Evolutionary conservation across 2,113 vertebrate genomes (phyloP).

Genomic region (Trichechus manatus): DNA sequence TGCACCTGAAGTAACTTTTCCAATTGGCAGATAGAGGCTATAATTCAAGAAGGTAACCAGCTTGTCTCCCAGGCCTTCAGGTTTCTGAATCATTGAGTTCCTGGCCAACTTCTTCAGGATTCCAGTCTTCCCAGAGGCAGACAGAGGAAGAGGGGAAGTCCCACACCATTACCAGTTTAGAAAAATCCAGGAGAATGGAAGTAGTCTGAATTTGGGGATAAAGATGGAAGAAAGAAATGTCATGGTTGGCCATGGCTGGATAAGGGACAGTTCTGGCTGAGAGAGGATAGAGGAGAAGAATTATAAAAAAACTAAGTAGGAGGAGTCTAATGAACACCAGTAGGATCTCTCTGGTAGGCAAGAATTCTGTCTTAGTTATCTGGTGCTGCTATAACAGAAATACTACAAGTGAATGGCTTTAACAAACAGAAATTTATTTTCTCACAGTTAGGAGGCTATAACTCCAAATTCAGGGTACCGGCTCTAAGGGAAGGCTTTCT

Average conservation of each 20-base stretch:
- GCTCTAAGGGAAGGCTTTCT: too few species aligned
- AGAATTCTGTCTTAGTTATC: too few species aligned
- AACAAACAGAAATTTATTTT: too few species aligned
- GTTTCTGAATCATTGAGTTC: neutral
- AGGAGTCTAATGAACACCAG: neutral
- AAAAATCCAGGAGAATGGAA: neutral
- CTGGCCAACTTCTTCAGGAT: neutral
- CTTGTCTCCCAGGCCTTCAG: neutral
- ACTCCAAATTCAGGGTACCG: too few species aligned
- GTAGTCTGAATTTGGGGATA: neutral
- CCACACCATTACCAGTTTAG: neutral
- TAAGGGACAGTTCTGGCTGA: neutral
- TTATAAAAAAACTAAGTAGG: neutral
- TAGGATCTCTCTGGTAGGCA: neutral
- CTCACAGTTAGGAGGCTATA: too few species aligned
- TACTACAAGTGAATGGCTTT: too few species aligned
- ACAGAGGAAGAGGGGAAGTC: neutral
- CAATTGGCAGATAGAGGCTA: neutral
- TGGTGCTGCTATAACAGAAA: too few species aligned
- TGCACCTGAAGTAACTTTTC: constrained; percentile 2
- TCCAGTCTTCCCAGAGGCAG: neutral
- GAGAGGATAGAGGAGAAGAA: neutral
- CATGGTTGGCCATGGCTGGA: neutral
- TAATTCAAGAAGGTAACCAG: neutral
- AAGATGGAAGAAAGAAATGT: neutral